Evolutionary conservation across 2,113 vertebrate genomes (phyloP).

Genomic region (Lampris megalopsis): DNA sequence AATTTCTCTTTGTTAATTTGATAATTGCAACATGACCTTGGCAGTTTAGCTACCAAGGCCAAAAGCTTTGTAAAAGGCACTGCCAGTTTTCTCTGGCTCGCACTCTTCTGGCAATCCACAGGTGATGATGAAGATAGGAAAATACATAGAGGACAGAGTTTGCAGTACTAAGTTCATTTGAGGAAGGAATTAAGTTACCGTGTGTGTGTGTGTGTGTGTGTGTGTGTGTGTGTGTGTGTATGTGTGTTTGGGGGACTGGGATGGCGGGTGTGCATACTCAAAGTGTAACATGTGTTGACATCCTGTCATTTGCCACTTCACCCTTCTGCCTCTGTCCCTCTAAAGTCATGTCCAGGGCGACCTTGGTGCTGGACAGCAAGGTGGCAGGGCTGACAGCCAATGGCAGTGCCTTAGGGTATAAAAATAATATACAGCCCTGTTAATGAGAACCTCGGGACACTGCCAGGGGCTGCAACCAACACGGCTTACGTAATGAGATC

Average conservation of each 20-base stretch:
- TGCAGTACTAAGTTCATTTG: not conserved
- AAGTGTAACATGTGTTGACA: not conserved
- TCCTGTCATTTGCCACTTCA: not conserved
- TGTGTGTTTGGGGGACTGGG: not conserved
- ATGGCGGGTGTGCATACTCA: not conserved
- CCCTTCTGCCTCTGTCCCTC: conserved; percentile 21
- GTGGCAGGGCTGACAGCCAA: conserved; percentile 11
- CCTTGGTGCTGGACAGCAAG: conserved; percentile 41
- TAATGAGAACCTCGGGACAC: conserved; percentile 46
- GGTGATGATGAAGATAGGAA: not conserved
- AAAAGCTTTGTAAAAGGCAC: no score
- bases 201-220: conserved; percentile 8
- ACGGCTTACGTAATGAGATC: conserved; percentile 54
- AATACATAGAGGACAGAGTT: not conserved
- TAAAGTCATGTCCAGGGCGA: conserved; percentile 20
- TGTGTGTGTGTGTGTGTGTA: conserved; percentile 2
- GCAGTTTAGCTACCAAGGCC: not conserved
- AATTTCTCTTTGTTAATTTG: not conserved
- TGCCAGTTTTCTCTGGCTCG: no score
- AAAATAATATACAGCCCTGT: conserved; percentile 68
- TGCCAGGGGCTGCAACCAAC: conserved; percentile 37
- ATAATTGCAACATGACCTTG: conserved; percentile 1
- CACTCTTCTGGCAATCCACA: no score
- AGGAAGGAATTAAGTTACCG: no score
- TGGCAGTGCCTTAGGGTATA: conserved; percentile 43